phyloP scores from a whole-genome alignment of 2,888 invertebrate species.

The Meteorus colon region DNA sequence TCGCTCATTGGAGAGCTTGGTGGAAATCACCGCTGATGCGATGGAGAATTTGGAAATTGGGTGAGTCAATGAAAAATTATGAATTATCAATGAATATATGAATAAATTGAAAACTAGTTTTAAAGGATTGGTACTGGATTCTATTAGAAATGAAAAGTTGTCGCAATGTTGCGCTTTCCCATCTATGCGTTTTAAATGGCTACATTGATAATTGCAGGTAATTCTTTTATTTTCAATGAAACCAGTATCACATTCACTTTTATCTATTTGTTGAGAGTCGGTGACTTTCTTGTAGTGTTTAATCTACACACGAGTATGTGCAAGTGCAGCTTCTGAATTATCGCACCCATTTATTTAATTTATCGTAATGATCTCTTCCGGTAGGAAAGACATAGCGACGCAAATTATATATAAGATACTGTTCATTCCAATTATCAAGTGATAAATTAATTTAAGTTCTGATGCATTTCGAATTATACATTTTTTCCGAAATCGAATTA shows the following conservation, averaged over 20 bases:
- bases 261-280: conserved; percentile 12
- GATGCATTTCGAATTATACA: background rate
- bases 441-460: background rate
- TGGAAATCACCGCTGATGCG: conserved; percentile 41
- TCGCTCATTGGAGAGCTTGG: conserved; percentile 47
- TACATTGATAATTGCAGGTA: background rate
- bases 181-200: background rate
- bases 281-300: conserved; percentile 22
- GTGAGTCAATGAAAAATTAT: conserved; percentile 39
- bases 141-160: background rate
- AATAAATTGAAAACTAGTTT: background rate
- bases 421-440: conserved; percentile 10
- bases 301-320: background rate
- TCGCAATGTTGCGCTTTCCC: background rate
- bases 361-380: conserved; percentile 25
- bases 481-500: background rate
- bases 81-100: background rate
- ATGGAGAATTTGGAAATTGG: conserved; percentile 47
- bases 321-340: conserved; percentile 7
- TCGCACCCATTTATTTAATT: conserved; percentile 20
- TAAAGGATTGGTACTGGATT: background rate
- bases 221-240: background rate
- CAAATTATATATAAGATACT: conserved; percentile 2
- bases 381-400: background rate
- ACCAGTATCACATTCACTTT: conserved; percentile 16